Percentiles rank a stretch among this genome's conserved stretches.
Evolutionary conservation across 2,888 invertebrate genomes (phyloP).

Genomic region (Scaptomyza parva): DNA sequence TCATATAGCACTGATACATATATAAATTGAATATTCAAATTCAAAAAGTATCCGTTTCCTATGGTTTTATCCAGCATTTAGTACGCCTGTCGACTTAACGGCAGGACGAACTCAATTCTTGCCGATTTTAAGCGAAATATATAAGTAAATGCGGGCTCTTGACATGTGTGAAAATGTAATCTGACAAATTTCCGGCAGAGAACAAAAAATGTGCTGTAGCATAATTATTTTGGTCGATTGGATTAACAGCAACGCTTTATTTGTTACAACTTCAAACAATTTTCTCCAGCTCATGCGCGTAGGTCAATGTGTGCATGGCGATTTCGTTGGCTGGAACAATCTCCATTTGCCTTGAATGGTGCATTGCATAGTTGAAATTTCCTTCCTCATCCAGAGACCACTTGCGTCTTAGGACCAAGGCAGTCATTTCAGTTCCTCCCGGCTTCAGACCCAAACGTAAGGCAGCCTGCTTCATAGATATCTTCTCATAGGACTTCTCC

Average conservation of each 20-base stretch:
- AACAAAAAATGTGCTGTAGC: slow-evolving; percentile 24
- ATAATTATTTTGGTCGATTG: slow-evolving; percentile 49
- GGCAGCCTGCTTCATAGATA: slow-evolving; percentile 60
- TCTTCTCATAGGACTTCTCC: slow-evolving; percentile 63
- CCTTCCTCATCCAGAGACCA: slow-evolving; percentile 61
- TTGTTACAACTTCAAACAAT: slow-evolving; percentile 60
- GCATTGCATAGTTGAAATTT: slow-evolving; percentile 51
- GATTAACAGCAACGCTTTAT: slow-evolving; percentile 54
- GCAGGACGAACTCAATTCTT: slow-evolving; percentile 40
- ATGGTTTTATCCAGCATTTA: slow-evolving; percentile 32
- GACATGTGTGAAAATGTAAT: slow-evolving; percentile 78
- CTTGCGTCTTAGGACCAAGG: slow-evolving; percentile 42
- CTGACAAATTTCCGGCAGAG: slow-evolving; percentile 70
- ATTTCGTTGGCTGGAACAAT: slow-evolving; percentile 61
- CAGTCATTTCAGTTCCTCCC: slow-evolving; percentile 42
- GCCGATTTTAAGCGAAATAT: slow-evolving; percentile 42
- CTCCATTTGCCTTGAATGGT: slow-evolving; percentile 49
- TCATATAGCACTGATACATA: slow-evolving; percentile 42
- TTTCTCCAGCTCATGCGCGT: slow-evolving; percentile 72
- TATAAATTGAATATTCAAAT: slow-evolving; percentile 30
- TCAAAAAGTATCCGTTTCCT: slow-evolving; percentile 1
- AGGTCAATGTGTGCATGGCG: slow-evolving; percentile 59
- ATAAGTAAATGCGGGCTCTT: slow-evolving; percentile 1
- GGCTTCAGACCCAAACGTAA: slow-evolving; percentile 58
- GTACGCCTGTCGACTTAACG: slow-evolving; percentile 76